Base-by-base conservation (phyloP, 2,113 vertebrate genomes). In the Lonchura striata region DNA sequence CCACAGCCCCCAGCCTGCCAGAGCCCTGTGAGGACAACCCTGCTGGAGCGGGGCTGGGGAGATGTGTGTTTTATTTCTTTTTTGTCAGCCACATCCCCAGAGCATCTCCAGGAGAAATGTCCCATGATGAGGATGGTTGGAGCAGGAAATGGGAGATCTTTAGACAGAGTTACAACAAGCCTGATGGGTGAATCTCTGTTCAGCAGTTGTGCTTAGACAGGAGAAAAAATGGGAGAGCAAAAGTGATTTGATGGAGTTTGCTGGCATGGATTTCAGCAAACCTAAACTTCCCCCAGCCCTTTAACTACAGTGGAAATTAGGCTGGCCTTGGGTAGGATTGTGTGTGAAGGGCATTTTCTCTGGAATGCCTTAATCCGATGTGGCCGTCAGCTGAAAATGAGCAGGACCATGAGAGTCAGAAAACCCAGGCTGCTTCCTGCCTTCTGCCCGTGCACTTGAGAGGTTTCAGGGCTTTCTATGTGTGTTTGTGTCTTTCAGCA, bases 401-500 rank as follows among this genome's bases (percentile, higher is more conserved):
- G 82, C 65, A 54, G 66, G 22, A 60, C n/a, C 2, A 6, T 4
- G 59, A 66, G 60, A 81, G 41, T 52, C 66, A 74, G 80, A 91
- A 71, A 77, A 3, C 22, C 35, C 46, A 37, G 89, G 65, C 72
- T 64, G 44, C 22, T 84, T 88, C 82, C 88, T 93, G 68, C 79
- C n/a, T 80, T 50, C 56, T 86, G 69, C 52, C 44, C 21, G 0
- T 39, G 82, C 59, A 11, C 0, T 54, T 78, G 50, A 7, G 19
- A 0, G n/a, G 8, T 60, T 88, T 90, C 3, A 3, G 71, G 78
- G 74, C 7, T 52, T 88, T 88, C 72, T 10, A 2, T 3, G 3
- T 25, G 39, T 50, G 42, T 39, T 37, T 83, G 70, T 88, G 60
- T 92, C 94, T 96, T 82, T 96, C 95, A 95, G 80, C 86, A 25